Conservation (phyloP, 2,797 vertebrate species). For the Erithacus rubecula region DNA sequence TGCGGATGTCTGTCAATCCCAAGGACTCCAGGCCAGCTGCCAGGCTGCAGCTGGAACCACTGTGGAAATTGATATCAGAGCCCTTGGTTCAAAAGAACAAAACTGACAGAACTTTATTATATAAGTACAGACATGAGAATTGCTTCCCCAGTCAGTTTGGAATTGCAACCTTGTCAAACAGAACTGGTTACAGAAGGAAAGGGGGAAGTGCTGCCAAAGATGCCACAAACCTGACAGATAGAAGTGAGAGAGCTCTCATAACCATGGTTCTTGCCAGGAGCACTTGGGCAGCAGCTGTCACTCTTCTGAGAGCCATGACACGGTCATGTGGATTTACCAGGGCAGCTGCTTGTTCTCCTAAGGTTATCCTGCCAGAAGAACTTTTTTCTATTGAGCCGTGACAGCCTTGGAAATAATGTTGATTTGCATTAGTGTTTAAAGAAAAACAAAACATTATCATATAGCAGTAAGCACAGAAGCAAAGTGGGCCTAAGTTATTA, state of each 20-base stretch:
- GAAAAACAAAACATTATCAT: neutral
- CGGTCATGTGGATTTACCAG: constrained; percentile 91
- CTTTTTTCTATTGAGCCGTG: constrained; percentile 94
- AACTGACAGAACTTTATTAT: neutral
- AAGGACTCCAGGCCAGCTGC: constrained; percentile 95
- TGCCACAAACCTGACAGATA: constrained; percentile 87
- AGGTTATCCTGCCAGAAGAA: constrained; percentile 89
- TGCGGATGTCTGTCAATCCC: constrained; percentile 95
- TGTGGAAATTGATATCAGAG: constrained; percentile 39
- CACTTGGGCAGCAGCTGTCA: constrained; percentile 94
- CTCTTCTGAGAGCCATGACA: constrained; percentile 91
- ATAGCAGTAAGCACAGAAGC: neutral
- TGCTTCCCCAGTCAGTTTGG: neutral
- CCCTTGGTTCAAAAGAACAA: neutral
- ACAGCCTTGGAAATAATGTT: constrained; percentile 79
- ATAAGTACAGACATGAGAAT: neutral
- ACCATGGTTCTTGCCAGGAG: constrained; percentile 98
- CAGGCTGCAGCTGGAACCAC: constrained; percentile 95
- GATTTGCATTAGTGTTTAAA: neutral
- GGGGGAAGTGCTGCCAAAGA: neutral
- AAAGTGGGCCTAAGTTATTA: neutral
- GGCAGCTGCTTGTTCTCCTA: constrained; percentile 94
- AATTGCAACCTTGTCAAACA: neutral
- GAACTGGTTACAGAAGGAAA: neutral
- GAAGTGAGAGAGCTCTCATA: constrained; percentile 93